These are phyloP conservation scores for Rhinophrynus dorsalis DNA, from an alignment of 2,797 vertebrate genomes.

Conservation along the genomic window DNA sequence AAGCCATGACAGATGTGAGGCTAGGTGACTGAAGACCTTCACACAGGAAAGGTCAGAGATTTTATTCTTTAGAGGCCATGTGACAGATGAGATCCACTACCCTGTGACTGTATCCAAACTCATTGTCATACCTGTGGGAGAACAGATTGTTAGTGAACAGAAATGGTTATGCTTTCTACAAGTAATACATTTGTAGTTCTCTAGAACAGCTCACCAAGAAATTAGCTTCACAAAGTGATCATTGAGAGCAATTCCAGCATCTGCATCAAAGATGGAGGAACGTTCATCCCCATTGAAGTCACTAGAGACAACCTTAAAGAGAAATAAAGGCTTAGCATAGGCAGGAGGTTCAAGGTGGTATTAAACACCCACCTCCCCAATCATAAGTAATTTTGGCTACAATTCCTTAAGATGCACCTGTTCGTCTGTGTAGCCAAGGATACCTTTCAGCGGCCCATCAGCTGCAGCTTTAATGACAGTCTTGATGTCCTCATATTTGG, in stretches of 20 bases:
- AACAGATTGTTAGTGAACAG: no score
- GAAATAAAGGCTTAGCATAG: no score
- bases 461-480: conserved; percentile 87
- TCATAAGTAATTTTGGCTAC: neutral
- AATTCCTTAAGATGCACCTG: conserved; percentile 65
- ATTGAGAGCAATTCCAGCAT: conserved; percentile 91
- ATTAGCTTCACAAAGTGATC: conserved; percentile 96
- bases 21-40: no score
- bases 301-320: conserved; percentile 93
- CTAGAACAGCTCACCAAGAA: conserved; percentile 85
- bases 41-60: no score
- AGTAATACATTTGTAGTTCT: no score
- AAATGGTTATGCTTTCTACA: no score
- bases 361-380: no score
- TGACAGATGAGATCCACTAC: conserved; percentile 90
- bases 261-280: conserved; percentile 94
- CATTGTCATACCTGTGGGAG: conserved; percentile 89
- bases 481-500: conserved; percentile 95
- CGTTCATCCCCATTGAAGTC: conserved; percentile 89
- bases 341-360: no score
- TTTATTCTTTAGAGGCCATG: conserved; percentile 91
- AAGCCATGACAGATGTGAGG: conserved; percentile 1
- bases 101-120: conserved; percentile 91
- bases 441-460: conserved; percentile 88
- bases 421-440: conserved; percentile 91